Conservation (phyloP, 2,797 vertebrate species). For the Perodicticus potto region DNA sequence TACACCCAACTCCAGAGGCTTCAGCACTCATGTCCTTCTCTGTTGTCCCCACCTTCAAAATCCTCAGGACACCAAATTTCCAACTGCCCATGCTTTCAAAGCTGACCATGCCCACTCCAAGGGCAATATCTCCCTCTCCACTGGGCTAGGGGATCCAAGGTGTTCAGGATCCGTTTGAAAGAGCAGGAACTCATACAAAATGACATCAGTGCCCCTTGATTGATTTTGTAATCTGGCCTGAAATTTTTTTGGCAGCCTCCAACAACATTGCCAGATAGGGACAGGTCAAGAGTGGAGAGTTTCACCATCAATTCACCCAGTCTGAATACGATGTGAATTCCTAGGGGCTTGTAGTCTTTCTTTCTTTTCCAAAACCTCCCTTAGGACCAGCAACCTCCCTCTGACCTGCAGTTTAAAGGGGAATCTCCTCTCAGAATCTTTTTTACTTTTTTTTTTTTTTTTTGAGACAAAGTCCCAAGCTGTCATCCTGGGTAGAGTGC, state of each 20-base stretch:
- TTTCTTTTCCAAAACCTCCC: neutral
- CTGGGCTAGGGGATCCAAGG: neutral
- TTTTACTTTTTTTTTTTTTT: too few relatives aligned
- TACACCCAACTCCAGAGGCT: neutral
- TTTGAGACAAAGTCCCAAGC: too few relatives aligned
- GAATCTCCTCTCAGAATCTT: neutral
- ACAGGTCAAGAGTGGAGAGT: neutral
- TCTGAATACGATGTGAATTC: neutral
- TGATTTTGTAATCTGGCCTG: neutral
- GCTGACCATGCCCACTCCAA: accelerated
- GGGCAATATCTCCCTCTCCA: neutral
- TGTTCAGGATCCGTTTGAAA: neutral
- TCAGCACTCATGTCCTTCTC: too few relatives aligned
- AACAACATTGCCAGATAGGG: neutral
- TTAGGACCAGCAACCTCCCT: neutral
- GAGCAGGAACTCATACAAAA: neutral
- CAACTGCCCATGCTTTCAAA: neutral
- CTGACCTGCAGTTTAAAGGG: neutral
- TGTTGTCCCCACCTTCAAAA: neutral
- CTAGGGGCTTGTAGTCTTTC: neutral
- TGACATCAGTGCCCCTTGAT: neutral
- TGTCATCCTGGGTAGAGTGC: too few relatives aligned
- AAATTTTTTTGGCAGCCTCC: neutral
- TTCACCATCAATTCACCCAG: neutral
- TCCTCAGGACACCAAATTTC: neutral